Percentiles rank a stretch among this genome's conserved stretches.
Evolutionary conservation across 1,140 invertebrate genomes (phyloP).

Genomic region (Hylyphantes graminicola): DNA sequence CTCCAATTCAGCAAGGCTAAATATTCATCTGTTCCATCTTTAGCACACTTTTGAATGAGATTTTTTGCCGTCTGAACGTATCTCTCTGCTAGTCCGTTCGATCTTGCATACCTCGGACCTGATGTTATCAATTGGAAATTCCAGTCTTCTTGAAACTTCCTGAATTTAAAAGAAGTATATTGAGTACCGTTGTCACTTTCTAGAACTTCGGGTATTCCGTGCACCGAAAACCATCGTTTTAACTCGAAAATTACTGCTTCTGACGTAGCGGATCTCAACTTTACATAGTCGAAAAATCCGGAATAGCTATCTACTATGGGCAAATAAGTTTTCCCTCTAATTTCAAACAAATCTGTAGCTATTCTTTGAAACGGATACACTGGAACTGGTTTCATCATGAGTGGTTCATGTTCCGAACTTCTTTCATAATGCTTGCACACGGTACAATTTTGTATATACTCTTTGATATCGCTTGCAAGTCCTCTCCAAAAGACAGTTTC

Average conservation of each 20-base stretch:
- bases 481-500: background rate
- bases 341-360: background rate
- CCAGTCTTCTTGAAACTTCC: background rate
- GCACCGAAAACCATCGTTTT: background rate
- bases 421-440: background rate
- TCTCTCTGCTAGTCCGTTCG: background rate
- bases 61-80: conserved; percentile 9
- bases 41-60: background rate
- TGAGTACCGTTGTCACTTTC: background rate
- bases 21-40: conserved; percentile 4
- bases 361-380: no score
- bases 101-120: background rate
- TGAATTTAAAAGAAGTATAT: background rate
- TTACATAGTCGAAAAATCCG: conserved; percentile 6
- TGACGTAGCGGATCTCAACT: background rate
- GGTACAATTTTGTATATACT: no score
- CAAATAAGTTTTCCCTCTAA: background rate
- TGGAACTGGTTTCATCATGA: no score
- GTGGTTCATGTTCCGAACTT: no score
- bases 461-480: no score
- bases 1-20: conserved; percentile 18
- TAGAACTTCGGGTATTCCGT: conserved; percentile 11
- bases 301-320: conserved; percentile 25
- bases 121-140: background rate
- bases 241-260: background rate